Base-by-base conservation (phyloP, 2,113 vertebrate species). In the Motacilla alba region DNA sequence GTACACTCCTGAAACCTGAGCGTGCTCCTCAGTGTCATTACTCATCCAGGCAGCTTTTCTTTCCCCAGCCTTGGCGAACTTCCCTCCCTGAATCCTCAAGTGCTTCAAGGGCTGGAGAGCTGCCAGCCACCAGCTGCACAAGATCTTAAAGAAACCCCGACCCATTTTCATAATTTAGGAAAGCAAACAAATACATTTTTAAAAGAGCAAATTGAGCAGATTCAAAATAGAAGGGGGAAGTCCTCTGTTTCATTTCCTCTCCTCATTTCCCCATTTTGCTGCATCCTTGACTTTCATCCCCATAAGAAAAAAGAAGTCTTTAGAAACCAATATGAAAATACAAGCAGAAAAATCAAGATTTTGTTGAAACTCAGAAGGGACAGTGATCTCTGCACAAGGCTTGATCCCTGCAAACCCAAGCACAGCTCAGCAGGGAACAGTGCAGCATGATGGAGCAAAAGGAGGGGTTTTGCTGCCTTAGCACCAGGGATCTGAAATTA, bases 91-190 rank as follows among this genome's bases (percentile, higher is more conserved):
- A 97, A 96, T 92, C 93, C 96, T 97, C 97, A 91, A 96, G 94
- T 74, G 95, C 86, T 96, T 96, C 77, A 27, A 83, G 76, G 82
- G 74, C 83, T 97, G 92, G 96, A 97, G 80, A 82, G 59, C 56
- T 39, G 74, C 97, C 96, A 93, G 90, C 90, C 95, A 95, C 89
- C 97, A 97, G 96, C 96, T 97, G 94, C 87, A 95, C 82, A 85
- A 92, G 83, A 93, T 93, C 94, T 95, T 95, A 83, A 89, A 92
- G 95, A 87, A 85, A 86, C 89, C 80, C 1, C 2, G 74, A 47
- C 53, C 47, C 43, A 62, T 90, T 97, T 96, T 96, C 70, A 31
- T 43, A 18, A 67, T 50, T 67, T 66, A 59, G 43, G 33, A 50
- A 52, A 82, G 77, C 10, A 64, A 77, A 63, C n/a, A 30, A 66